These are phyloP conservation scores for Myotis brandtii DNA, from an alignment of 2,113 vertebrate genomes.

Conservation along the genomic window DNA sequence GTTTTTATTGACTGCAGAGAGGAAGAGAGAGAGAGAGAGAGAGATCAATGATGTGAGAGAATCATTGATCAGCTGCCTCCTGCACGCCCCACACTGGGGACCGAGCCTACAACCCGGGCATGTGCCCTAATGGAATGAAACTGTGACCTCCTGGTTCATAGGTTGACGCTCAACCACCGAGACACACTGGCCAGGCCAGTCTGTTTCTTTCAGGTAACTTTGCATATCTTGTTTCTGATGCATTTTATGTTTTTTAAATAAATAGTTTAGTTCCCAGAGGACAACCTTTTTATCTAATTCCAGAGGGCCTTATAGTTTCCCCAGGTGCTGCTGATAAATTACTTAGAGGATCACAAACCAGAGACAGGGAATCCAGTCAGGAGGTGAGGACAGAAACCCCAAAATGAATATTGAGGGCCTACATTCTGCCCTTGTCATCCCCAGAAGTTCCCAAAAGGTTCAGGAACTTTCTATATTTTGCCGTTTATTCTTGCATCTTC, in stretches of 20 bases:
- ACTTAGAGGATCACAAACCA: not conserved
- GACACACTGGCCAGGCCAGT: not conserved
- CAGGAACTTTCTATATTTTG: not conserved
- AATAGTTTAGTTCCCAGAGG: conserved; percentile 43
- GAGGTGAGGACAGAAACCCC: conserved; percentile 9
- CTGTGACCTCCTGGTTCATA: too few relatives aligned
- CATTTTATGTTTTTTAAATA: not conserved
- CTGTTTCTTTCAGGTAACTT: not conserved
- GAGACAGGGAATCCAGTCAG: not conserved
- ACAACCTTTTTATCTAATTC: conserved; percentile 36
- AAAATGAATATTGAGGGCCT: not conserved
- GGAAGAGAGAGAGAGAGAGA: too few relatives aligned
- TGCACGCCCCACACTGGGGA: too few relatives aligned
- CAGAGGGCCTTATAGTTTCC: not conserved
- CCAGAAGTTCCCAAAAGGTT: not conserved
- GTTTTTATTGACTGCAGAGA: too few relatives aligned
- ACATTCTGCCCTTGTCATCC: conserved; percentile 15
- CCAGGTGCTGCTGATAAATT: not conserved
- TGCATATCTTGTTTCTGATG: conserved; percentile 9
- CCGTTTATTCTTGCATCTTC: conserved; percentile 12
- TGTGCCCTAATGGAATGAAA: too few relatives aligned
- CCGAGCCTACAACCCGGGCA: too few relatives aligned
- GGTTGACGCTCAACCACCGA: too few relatives aligned
- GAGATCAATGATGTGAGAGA: too few relatives aligned
- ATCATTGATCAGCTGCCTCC: too few relatives aligned